Percentiles rank a stretch among this genome's conserved stretches.
Evolutionary conservation across 2,113 vertebrate species (phyloP).

Genomic region (Chamaetylas fuelleborni): DNA sequence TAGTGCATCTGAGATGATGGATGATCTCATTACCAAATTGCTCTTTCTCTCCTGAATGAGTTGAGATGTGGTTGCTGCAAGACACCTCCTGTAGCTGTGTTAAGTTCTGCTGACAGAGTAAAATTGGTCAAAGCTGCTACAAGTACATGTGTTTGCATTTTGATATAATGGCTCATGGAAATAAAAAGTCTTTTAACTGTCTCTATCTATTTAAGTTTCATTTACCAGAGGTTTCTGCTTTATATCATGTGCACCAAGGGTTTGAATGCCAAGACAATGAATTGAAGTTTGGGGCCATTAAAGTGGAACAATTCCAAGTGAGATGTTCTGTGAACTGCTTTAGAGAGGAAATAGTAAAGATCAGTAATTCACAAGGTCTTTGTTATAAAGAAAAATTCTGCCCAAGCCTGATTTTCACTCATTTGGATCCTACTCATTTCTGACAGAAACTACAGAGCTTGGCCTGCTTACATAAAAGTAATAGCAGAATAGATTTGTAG

Average conservation of each 20-base stretch:
- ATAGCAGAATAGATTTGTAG: not conserved
- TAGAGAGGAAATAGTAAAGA: not conserved
- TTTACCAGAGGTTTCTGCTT: constrained; percentile 52
- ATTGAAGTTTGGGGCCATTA: not conserved
- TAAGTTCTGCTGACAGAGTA: constrained; percentile 49
- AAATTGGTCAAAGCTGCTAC: not conserved
- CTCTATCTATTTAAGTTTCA: constrained; percentile 41
- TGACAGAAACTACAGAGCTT: not conserved
- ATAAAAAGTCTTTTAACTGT: constrained; percentile 37
- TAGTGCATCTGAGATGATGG: not conserved
- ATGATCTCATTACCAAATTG: constrained; percentile 55
- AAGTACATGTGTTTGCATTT: constrained; percentile 50
- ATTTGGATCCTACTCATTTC: not conserved
- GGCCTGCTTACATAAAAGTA: not conserved
- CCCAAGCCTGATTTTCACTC: not conserved
- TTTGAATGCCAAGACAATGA: constrained; percentile 29
- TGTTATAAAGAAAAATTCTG: not conserved
- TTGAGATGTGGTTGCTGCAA: not conserved
- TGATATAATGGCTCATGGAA: constrained; percentile 39
- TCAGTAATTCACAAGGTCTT: not conserved
- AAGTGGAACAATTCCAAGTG: constrained; percentile 1
- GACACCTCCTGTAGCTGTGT: constrained; percentile 23
- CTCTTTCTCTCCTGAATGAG: not conserved
- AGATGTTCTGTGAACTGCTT: constrained; percentile 31
- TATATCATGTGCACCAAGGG: not conserved